phyloP scores from a whole-genome alignment of 1,140 invertebrate species.

The Bombus breviceps region DNA sequence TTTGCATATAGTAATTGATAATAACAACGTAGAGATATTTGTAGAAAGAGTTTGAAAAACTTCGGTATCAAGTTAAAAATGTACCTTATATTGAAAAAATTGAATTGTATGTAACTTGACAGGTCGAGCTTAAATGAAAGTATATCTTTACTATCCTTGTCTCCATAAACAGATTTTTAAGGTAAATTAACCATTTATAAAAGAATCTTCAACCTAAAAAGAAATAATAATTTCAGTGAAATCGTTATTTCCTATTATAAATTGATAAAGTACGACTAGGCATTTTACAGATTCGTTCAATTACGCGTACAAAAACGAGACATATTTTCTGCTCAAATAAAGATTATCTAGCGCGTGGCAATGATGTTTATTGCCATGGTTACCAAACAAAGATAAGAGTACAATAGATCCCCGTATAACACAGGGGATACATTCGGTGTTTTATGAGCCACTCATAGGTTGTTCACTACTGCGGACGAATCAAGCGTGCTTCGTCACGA shows the following conservation, averaged over 20 bases:
- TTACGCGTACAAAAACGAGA: background rate
- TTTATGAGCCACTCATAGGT: background rate
- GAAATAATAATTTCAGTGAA: too few relatives aligned
- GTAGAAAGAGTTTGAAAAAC: too few relatives aligned
- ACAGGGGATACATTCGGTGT: background rate
- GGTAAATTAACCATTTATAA: too few relatives aligned
- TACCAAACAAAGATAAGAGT: background rate
- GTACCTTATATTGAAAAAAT: too few relatives aligned
- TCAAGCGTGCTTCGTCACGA: background rate
- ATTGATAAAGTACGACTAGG: background rate
- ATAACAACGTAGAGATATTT: too few relatives aligned
- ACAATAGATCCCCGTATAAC: background rate
- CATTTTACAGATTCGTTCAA: background rate
- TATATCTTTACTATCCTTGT: too few relatives aligned
- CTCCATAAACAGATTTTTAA: too few relatives aligned
- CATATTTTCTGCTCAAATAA: background rate
- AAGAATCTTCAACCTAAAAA: too few relatives aligned
- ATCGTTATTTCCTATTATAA: background rate
- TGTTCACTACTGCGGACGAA: background rate
- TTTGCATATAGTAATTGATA: too few relatives aligned
- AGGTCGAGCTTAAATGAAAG: too few relatives aligned
- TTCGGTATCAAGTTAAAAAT: too few relatives aligned
- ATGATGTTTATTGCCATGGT: background rate
- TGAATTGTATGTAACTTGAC: too few relatives aligned
- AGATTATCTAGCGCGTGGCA: background rate